A percentile compares a stretch with the other conserved stretches of the same genome.
Conservation (phyloP, 2,888 invertebrate genomes). For the Patella caerulea region DNA sequence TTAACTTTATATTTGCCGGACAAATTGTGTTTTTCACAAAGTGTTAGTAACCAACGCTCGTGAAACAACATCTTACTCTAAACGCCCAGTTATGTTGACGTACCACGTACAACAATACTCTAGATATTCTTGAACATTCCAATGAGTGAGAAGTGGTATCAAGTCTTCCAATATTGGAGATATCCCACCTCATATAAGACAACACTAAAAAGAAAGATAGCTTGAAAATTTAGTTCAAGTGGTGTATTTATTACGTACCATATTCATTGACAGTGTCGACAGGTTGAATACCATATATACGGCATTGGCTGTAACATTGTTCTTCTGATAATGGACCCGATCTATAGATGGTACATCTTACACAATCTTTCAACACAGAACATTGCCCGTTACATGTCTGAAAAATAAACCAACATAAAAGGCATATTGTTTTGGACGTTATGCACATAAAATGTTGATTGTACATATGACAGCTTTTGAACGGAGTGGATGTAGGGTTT, state of each 20-base stretch:
- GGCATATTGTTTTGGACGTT: too few relatives aligned
- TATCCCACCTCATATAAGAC: neutral
- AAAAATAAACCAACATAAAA: neutral
- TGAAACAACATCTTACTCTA: too few relatives aligned
- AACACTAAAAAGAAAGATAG: neutral
- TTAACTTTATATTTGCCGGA: too few relatives aligned
- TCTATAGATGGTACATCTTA: neutral
- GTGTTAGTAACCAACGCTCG: too few relatives aligned
- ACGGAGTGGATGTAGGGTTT: too few relatives aligned
- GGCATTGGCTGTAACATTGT: neutral
- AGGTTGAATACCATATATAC: neutral
- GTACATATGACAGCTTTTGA: too few relatives aligned
- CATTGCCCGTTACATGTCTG: constrained; percentile 2
- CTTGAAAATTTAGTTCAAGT: neutral
- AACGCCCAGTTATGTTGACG: too few relatives aligned
- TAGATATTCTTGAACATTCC: too few relatives aligned
- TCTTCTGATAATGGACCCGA: neutral
- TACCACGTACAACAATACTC: neutral
- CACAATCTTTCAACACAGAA: neutral
- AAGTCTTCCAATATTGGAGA: too few relatives aligned
- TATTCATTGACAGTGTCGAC: neutral
- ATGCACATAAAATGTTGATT: too few relatives aligned
- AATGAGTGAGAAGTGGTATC: too few relatives aligned
- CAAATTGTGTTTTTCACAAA: too few relatives aligned
- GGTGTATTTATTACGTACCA: neutral